These are phyloP conservation scores for Lepidochrysops patricia DNA, from an alignment of 2,888 invertebrate genomes.

Conservation along the genomic window DNA sequence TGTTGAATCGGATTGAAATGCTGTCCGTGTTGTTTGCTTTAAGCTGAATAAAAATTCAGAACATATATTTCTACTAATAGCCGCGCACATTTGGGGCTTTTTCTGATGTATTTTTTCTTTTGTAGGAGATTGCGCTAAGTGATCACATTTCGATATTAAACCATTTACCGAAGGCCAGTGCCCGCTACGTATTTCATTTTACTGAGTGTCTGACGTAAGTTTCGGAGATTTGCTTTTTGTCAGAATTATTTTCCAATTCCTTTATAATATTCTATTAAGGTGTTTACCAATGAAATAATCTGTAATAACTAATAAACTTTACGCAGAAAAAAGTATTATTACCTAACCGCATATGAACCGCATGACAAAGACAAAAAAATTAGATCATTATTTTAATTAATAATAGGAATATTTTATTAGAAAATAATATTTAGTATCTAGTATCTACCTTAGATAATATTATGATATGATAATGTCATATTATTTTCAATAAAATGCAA, in stretches of 20 bases:
- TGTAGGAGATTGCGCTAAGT: conserved; percentile 74
- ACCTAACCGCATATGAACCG: no score
- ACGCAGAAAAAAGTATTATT: background rate
- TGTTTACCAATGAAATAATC: background rate
- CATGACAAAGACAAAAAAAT: no score
- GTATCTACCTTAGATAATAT: no score
- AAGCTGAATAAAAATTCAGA: conserved; percentile 58
- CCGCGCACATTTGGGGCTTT: conserved; percentile 58
- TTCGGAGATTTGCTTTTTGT: conserved; percentile 69
- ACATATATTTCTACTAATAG: conserved; percentile 64
- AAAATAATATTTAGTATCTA: no score
- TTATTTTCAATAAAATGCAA: background rate
- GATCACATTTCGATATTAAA: conserved; percentile 75
- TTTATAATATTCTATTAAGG: conserved; percentile 43
- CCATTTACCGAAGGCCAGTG: conserved; percentile 71
- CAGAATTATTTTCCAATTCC: conserved; percentile 65
- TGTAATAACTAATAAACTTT: background rate
- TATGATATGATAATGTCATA: no score
- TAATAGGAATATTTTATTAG: no score
- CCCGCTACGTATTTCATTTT: conserved; percentile 73
- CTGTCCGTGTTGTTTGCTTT: conserved; percentile 43
- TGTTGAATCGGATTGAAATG: conserved; percentile 7
- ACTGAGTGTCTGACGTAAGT: conserved; percentile 72
- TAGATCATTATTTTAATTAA: no score
- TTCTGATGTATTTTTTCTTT: conserved; percentile 62